phyloP scores from a whole-genome alignment of 2,113 vertebrate genomes.

The Ammodytes dubius region DNA sequence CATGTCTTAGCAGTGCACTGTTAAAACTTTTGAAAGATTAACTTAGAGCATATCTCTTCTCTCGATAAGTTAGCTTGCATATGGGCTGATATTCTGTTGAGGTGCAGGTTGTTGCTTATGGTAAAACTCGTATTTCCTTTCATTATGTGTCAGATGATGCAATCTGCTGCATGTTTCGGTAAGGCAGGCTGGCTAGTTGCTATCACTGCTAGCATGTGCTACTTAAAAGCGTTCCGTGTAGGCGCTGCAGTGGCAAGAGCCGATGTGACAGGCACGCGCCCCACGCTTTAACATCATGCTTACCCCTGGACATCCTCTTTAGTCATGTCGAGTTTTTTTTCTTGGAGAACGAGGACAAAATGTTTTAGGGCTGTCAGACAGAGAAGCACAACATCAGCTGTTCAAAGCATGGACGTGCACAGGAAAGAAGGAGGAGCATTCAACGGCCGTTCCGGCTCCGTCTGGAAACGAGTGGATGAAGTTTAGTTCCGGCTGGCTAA shows the following conservation, averaged over 20 bases:
- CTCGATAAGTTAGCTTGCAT: no score
- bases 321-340: slow-evolving; percentile 75
- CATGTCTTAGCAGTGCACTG: no score
- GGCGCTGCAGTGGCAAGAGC: neutral
- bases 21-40: no score
- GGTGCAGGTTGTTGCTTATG: fast-evolving
- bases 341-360: slow-evolving; percentile 11
- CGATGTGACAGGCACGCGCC: no score
- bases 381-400: slow-evolving; percentile 67
- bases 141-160: slow-evolving; percentile 68
- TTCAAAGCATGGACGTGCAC: slow-evolving; percentile 54
- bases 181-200: slow-evolving; percentile 50
- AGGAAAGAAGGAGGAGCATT: slow-evolving; percentile 70
- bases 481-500: slow-evolving; percentile 47
- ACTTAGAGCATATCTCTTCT: neutral
- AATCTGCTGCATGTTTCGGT: slow-evolving; percentile 56
- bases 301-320: slow-evolving; percentile 84
- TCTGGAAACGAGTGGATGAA: slow-evolving; percentile 63
- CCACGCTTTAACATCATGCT: slow-evolving; percentile 28
- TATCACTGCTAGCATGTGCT: neutral
- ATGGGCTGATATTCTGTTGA: neutral
- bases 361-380: slow-evolving; percentile 16
- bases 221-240: neutral
- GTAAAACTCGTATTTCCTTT: neutral
- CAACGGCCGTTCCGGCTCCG: slow-evolving; percentile 52